Evolutionary conservation across 2,888 invertebrate genomes (phyloP).

Genomic region (Helicoverpa assulta): DNA sequence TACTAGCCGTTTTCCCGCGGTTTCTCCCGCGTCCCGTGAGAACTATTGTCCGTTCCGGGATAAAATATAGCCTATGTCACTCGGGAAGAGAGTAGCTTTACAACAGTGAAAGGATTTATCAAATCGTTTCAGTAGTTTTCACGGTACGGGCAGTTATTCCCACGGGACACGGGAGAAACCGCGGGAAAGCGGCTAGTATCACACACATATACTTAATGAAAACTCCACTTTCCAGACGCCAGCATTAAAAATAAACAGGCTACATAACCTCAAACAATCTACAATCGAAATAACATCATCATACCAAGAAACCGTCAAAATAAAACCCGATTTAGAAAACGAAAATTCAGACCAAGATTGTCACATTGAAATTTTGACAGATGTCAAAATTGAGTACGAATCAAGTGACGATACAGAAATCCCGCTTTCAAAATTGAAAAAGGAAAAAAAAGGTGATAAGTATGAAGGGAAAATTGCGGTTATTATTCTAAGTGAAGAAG

Average conservation of each 20-base stretch:
- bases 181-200: too few species aligned
- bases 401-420: conserved; percentile 68
- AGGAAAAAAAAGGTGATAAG: conserved; percentile 31
- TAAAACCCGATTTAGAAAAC: conserved; percentile 19
- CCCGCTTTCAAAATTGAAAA: conserved; percentile 64
- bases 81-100: too few species aligned
- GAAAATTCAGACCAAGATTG: not conserved
- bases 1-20: too few species aligned
- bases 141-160: too few species aligned
- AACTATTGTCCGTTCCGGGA: too few species aligned
- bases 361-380: conserved; percentile 53
- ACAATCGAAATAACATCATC: conserved; percentile 10
- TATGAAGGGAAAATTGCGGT: conserved; percentile 76
- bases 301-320: not conserved
- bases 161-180: too few species aligned
- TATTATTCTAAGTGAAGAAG: conserved; percentile 67
- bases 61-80: too few species aligned
- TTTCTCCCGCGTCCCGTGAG: too few species aligned
- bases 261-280: conserved; percentile 37
- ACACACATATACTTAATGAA: not conserved
- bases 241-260: conserved; percentile 40
- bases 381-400: conserved; percentile 74
- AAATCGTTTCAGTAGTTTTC: too few species aligned
- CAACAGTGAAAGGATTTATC: too few species aligned
- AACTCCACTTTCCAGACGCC: conserved; percentile 23